Percentiles rank a stretch among this genome's conserved stretches.
phyloP scores from a whole-genome alignment of 2,113 vertebrate genomes.

The Grammomys surdaster region DNA sequence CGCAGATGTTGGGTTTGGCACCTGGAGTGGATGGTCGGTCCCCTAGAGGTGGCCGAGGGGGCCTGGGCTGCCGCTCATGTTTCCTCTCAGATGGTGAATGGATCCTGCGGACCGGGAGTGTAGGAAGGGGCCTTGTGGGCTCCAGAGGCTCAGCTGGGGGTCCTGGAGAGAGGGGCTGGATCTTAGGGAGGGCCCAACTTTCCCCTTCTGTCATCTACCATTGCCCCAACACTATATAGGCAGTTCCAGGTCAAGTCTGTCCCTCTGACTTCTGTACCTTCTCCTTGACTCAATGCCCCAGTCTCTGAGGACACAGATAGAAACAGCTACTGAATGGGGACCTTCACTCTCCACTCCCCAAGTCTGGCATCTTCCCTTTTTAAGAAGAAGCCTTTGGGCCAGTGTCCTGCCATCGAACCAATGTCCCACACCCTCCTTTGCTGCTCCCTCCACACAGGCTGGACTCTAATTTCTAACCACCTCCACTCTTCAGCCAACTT shows the following conservation, averaged over 20 bases:
- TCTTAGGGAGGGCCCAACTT: conserved; percentile 18
- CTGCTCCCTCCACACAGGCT: neutral
- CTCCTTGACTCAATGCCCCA: neutral
- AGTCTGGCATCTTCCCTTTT: neutral
- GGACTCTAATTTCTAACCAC: neutral
- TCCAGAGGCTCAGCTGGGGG: conserved; percentile 96
- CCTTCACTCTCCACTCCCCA: neutral
- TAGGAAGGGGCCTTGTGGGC: conserved; percentile 96
- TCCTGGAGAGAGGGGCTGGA: conserved; percentile 86
- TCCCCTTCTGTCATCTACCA: neutral
- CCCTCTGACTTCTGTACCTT: neutral
- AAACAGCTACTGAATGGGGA: neutral
- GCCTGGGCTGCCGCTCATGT: conserved; percentile 92
- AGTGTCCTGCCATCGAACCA: neutral
- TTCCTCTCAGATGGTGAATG: conserved; percentile 95
- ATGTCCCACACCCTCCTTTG: neutral
- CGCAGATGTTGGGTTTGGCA: conserved; percentile 97
- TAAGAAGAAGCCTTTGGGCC: neutral
- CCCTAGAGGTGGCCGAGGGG: conserved; percentile 91
- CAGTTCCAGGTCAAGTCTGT: neutral
- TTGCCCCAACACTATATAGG: neutral
- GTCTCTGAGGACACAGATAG: conserved; percentile 34
- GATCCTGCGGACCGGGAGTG: conserved; percentile 93
- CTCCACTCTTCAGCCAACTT: neutral
- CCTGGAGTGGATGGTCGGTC: conserved; percentile 93